phyloP scores from a whole-genome alignment of 2,113 vertebrate species.

The Saguinus midas region DNA sequence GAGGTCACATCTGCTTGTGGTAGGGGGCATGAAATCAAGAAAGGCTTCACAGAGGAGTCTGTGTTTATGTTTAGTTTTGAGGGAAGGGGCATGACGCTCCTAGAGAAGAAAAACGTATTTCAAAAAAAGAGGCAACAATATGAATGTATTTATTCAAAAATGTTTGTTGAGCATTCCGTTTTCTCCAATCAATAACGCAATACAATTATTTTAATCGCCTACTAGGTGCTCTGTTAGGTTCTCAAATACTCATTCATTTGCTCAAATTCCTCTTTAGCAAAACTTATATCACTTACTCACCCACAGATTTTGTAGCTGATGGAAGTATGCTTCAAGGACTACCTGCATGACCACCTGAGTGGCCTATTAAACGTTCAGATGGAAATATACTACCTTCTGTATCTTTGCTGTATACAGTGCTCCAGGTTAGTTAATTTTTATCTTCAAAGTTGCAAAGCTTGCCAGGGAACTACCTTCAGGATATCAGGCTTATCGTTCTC shows the following conservation, averaged over 20 bases:
- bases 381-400: not conserved
- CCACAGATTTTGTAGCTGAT: not conserved
- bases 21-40: not conserved
- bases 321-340: not conserved
- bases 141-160: slow-evolving; percentile 39
- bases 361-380: not conserved
- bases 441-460: slow-evolving; percentile 17
- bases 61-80: not conserved
- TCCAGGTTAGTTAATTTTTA: not conserved
- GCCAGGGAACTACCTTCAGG: not conserved
- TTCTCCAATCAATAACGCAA: slow-evolving; percentile 20
- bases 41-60: not conserved
- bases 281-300: not conserved
- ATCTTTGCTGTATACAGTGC: not conserved
- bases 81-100: not conserved
- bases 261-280: not conserved
- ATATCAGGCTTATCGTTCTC: not conserved
- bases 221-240: not conserved
- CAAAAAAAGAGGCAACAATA: not conserved
- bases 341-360: not conserved
- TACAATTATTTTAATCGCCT: not conserved
- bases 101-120: not conserved
- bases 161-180: not conserved
- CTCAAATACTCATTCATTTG: not conserved
- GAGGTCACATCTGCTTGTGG: not conserved